Conservation (phyloP, 1,140 invertebrate species). For the Odontomachus brunneus region DNA sequence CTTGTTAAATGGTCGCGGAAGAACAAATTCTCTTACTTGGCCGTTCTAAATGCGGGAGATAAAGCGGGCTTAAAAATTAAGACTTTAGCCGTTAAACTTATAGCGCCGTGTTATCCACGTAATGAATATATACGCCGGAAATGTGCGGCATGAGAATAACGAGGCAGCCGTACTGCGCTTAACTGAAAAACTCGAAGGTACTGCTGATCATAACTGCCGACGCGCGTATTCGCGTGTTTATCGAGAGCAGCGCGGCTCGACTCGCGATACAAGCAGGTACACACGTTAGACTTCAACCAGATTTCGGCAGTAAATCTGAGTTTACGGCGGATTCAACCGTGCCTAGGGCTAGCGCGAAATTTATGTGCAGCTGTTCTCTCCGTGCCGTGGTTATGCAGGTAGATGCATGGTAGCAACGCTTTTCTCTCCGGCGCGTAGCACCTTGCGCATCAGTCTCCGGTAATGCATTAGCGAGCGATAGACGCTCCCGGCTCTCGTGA, state of each 20-base stretch:
- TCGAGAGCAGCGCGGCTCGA: constrained; percentile 32
- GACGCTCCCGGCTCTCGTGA: too few species aligned
- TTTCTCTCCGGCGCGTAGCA: constrained; percentile 13
- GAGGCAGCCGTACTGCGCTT: constrained; percentile 7
- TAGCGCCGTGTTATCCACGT: constrained; percentile 30
- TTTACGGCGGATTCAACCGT: constrained; percentile 71
- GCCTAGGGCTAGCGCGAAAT: constrained; percentile 67
- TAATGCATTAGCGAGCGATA: constrained; percentile 61
- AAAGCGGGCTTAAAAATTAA: constrained; percentile 59
- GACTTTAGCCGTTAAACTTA: constrained; percentile 46
- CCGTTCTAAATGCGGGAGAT: constrained; percentile 43
- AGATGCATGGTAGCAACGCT: constrained; percentile 24
- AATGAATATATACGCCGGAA: constrained; percentile 53
- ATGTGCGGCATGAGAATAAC: constrained; percentile 32
- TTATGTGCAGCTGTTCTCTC: constrained; percentile 69
- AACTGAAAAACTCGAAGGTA: constrained; percentile 53
- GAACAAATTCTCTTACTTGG: constrained; percentile 50
- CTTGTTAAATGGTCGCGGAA: constrained; percentile 42
- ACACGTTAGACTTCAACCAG: constrained; percentile 66
- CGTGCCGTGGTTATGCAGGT: constrained; percentile 59
- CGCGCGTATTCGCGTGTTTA: constrained; percentile 16
- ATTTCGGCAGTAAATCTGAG: constrained; percentile 76
- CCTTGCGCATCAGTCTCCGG: constrained; percentile 55
- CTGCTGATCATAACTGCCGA: constrained; percentile 21
- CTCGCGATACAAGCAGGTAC: constrained; percentile 63